A percentile compares a stretch with the other conserved stretches of the same genome.
phyloP scores from a whole-genome alignment of 2,888 invertebrate species.

The Iselma pallidipennis region DNA sequence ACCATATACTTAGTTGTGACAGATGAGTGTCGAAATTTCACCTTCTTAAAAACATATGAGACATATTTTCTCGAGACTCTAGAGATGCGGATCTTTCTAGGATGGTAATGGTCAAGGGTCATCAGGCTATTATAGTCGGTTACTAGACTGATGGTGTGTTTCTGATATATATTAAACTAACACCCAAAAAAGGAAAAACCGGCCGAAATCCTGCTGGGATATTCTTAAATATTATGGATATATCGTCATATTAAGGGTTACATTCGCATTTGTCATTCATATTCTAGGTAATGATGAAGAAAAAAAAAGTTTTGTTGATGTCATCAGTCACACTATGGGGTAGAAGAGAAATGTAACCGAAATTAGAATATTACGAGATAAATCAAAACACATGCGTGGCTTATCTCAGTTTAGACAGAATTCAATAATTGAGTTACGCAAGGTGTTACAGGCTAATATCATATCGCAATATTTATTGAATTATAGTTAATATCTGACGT shows the following conservation, averaged over 20 bases:
- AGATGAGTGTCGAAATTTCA: slow-evolving; percentile 35
- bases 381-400: too few species aligned
- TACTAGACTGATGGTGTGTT: slow-evolving; percentile 5
- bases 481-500: too few species aligned
- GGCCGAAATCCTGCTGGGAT: not conserved
- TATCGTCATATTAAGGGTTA: not conserved
- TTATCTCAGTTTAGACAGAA: too few species aligned
- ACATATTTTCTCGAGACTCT: slow-evolving; percentile 27
- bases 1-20: slow-evolving; percentile 18
- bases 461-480: too few species aligned
- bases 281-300: not conserved
- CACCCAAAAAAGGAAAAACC: not conserved
- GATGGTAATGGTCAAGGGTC: slow-evolving; percentile 30
- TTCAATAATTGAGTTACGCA: too few species aligned
- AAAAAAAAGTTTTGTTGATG: not conserved
- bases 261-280: not conserved
- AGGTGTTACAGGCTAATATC: too few species aligned
- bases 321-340: not conserved
- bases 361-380: not conserved
- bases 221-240: not conserved
- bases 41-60: slow-evolving; percentile 29
- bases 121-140: slow-evolving; percentile 26
- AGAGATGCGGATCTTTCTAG: slow-evolving; percentile 30
- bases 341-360: not conserved
- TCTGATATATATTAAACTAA: not conserved